Evolutionary conservation across 1,140 invertebrate genomes (phyloP), one percentile per base, ranked within the genome.

Genomic region (Acromyrmex echinatior): DNA sequence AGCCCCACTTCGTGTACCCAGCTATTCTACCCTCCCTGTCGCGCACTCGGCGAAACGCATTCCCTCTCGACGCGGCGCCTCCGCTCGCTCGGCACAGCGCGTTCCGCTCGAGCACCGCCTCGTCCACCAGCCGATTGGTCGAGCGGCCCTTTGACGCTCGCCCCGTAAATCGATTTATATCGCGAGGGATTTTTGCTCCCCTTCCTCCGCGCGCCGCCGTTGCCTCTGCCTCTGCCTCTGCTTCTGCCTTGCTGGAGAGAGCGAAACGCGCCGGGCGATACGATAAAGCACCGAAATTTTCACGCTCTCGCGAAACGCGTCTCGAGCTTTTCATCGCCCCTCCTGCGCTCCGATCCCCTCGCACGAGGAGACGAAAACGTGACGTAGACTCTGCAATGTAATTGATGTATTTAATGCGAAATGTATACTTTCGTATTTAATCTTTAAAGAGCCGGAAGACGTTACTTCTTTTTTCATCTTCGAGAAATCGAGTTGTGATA

Each of bases 91-190:
- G 58, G 28, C 16, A 39, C 25, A 25, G 76, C 60, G 28, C 86
- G 74, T 86, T 87, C 81, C 82, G 58, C 63, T 71, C 60, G 66
- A 87, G 82, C 86, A 82, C 87, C 86, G 86, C 89, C 89, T 60
- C 81, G 60, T 60, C 86, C 49, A 18, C 71, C 68, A 66, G 63
- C 84, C 35, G 78, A 63, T 88, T 70, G 77, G 76, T 86, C 74
- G 76, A 58, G 76, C 84, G 62, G 63, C 39, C 76, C 84, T 80
- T 86, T 81, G 62, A 86, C 90, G 88, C 88, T 89, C 87, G 89
- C 86, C 87, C 89, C 86, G 84, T 85, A 88, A 87, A 92, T 91
- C 92, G 92, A 92, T 93, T 93, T 93, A 92, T 92, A 92, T 91
- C 88, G 87, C 60, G 76, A 79, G 73, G 51, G 77, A 86, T 76